These are phyloP conservation scores for Glossophaga mutica DNA, from an alignment of 2,797 vertebrate genomes.

Conservation along the genomic window DNA sequence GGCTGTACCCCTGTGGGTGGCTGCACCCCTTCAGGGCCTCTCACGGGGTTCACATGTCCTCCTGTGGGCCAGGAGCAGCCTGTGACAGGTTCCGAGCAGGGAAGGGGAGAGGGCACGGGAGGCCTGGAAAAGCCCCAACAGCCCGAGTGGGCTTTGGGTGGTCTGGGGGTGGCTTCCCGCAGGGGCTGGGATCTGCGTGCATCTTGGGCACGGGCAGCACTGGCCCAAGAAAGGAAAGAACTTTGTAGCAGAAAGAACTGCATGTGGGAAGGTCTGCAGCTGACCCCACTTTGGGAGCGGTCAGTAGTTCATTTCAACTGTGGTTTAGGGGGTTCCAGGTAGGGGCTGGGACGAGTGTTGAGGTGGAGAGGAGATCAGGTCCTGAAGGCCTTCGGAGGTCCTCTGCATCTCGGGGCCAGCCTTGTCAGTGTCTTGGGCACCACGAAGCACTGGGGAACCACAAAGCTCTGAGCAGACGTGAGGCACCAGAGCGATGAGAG, in stretches of 20 bases:
- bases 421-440: neutral
- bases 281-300: neutral
- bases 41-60: neutral
- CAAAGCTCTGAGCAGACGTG: neutral
- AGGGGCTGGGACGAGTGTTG: neutral
- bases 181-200: neutral
- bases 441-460: neutral
- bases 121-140: neutral
- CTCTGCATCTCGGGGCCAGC: neutral
- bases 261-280: neutral
- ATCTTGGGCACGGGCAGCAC: neutral
- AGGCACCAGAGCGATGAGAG: neutral
- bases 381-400: neutral
- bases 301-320: neutral
- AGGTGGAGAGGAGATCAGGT: neutral
- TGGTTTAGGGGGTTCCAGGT: neutral
- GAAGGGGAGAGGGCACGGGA: neutral
- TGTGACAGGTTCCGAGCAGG: neutral
- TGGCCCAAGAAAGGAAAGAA: neutral
- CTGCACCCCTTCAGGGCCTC: neutral
- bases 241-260: slow-evolving; percentile 45
- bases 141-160: neutral
- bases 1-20: neutral
- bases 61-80: neutral
- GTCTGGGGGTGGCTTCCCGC: neutral